Evolutionary conservation across 2,113 vertebrate species (phyloP).

Genomic region (Zootoca vivipara): DNA sequence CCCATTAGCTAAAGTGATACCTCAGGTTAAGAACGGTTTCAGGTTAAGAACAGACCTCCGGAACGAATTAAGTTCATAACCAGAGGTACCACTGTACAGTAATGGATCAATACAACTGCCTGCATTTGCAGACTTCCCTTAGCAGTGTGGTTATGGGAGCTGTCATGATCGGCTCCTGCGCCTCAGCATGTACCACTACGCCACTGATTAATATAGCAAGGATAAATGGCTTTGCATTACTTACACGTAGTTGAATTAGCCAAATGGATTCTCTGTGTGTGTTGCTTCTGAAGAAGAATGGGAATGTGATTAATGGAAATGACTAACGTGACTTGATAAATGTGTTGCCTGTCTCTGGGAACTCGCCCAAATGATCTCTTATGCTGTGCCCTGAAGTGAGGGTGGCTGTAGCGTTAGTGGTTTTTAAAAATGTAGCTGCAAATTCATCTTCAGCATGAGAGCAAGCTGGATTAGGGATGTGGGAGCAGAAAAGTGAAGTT

Average conservation of each 20-base stretch:
- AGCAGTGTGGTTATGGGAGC: neutral
- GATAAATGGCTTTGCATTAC: neutral
- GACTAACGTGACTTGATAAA: slow-evolving; percentile 10
- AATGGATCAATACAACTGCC: too few relatives aligned
- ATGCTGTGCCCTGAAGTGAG: neutral
- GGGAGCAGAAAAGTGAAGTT: neutral
- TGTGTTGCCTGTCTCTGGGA: slow-evolving; percentile 1
- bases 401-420: neutral
- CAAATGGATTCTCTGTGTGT: neutral
- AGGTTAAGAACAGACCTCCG: too few relatives aligned
- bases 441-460: slow-evolving; percentile 3
- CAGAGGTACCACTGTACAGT: too few relatives aligned
- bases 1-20: too few relatives aligned
- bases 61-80: too few relatives aligned
- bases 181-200: too few relatives aligned
- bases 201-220: neutral
- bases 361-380: neutral
- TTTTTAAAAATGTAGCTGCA: neutral
- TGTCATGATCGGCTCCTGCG: too few relatives aligned
- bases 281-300: neutral
- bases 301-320: slow-evolving; percentile 18
- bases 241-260: slow-evolving; percentile 4
- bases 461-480: neutral
- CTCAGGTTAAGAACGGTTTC: too few relatives aligned
- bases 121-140: neutral